A percentile compares a stretch with the other conserved stretches of the same genome.
phyloP scores from a whole-genome alignment of 2,888 invertebrate species.

The Acronicta aceris region DNA sequence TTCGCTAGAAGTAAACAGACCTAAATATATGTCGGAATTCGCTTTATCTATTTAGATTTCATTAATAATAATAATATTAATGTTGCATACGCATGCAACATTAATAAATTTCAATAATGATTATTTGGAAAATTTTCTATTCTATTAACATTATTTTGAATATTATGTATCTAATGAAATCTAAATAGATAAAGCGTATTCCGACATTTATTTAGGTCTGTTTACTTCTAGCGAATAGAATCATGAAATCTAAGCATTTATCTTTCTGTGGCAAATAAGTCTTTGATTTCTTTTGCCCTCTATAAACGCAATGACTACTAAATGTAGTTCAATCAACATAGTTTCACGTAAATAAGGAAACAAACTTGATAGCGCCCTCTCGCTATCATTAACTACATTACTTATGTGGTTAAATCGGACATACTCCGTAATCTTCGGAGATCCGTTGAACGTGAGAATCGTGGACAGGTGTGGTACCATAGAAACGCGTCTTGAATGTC shows the following conservation, averaged over 20 bases:
- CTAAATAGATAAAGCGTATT: too few species aligned
- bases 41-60: too few species aligned
- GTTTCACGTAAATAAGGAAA: conserved; percentile 10
- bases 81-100: too few species aligned
- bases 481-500: conserved; percentile 60
- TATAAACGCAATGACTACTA: background rate
- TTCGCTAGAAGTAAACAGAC: conserved; percentile 5
- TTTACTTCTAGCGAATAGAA: conserved; percentile 7
- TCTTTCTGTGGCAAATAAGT: background rate
- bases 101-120: too few species aligned
- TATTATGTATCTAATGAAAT: too few species aligned
- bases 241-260: conserved; percentile 13
- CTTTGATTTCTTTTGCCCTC: too few species aligned
- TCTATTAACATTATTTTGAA: too few species aligned
- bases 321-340: background rate
- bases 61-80: too few species aligned
- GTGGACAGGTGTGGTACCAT: conserved; percentile 74
- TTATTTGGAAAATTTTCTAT: too few species aligned
- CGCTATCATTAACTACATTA: conserved; percentile 26
- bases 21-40: too few species aligned
- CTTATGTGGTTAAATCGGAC: conserved; percentile 32
- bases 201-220: too few species aligned
- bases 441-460: conserved; percentile 74
- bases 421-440: conserved; percentile 34
- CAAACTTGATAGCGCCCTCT: conserved; percentile 27